These are phyloP conservation scores for Tinamus major DNA, from an alignment of 2,797 vertebrate species.

Conservation along the genomic window DNA sequence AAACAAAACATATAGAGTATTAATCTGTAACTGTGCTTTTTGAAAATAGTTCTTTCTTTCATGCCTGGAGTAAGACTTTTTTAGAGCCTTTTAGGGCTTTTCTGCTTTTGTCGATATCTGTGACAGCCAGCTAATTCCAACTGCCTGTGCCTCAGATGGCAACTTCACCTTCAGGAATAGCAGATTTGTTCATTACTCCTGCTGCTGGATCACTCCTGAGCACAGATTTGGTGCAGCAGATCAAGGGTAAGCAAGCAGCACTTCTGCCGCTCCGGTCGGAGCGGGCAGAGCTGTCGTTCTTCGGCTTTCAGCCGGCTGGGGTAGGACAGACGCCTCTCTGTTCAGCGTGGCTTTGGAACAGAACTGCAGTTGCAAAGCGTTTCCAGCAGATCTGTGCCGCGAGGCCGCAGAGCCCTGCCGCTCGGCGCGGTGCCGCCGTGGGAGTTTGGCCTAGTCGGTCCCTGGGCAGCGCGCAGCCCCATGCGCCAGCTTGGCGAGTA, in stretches of 20 bases:
- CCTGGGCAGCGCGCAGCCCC: not conserved
- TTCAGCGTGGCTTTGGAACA: not conserved
- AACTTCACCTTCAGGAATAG: not conserved
- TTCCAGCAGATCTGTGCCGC: not conserved
- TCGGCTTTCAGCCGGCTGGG: not conserved
- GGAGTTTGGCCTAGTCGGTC: not conserved
- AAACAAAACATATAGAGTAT: not conserved
- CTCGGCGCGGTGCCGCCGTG: not conserved
- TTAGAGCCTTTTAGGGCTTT: not conserved
- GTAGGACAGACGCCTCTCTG: slow-evolving; percentile 16
- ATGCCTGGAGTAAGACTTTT: not conserved
- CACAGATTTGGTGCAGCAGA: not conserved
- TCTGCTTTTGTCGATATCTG: not conserved
- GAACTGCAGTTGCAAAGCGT: not conserved
- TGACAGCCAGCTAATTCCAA: not conserved
- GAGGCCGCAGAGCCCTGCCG: not conserved
- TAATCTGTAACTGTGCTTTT: not conserved
- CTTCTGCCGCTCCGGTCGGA: slow-evolving; percentile 11
- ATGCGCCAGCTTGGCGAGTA: not conserved
- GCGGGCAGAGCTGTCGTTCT: slow-evolving; percentile 27
- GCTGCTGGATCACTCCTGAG: not conserved
- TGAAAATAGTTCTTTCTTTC: not conserved
- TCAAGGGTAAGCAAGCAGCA: slow-evolving; percentile 19
- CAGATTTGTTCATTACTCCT: not conserved
- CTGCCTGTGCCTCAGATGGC: not conserved